Evolutionary conservation across 2,797 vertebrate genomes (phyloP), one percentile per base, ranked within the genome.

Genomic region (Aythya fuligula): DNA sequence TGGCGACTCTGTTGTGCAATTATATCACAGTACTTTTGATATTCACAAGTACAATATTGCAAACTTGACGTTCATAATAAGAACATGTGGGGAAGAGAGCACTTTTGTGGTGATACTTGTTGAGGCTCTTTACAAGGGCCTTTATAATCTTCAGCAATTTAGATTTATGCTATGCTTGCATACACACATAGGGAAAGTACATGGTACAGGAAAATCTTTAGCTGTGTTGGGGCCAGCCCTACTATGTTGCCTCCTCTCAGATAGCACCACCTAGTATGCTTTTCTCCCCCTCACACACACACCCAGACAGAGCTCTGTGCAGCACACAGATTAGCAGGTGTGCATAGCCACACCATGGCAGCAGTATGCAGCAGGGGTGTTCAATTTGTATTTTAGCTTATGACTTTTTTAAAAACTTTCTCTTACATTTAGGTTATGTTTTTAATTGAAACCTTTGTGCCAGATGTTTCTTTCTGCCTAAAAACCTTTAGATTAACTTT

Each of bases 221-320:
- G 17, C 17, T 58, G 22, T 61, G 30, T 5, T 49, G 43, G 20
- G 32, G 27, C 9, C 56, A 76, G 4, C 8, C 11, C 9, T n/a
- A 11, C 38, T 24, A 24, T 9, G 19, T n/a, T 53, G 9, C 22
- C 16, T 41, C 13, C 32, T 3, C 2, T 16, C 54, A 19, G 12
- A 5, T 1, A 7, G 17, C 81, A 34, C 14, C 25, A 30, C 0
- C 0, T 30, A 36, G 19, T 17, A 4, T 17, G 17, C 22, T 67
- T 34, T 36, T 67, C 25, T 75, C 28, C 9, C 25, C 6, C 28
- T 4, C 0, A 0, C 28, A 7, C 0, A 0, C 24, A 14, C 8
- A 8, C 4, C 5, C 27, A 2, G 32, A 34, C 28, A 62, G 21
- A 57, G 34, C 30, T 53, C 60, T 20, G 17, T 57, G 34, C 43